phyloP scores from a whole-genome alignment of 2,113 vertebrate species.

The Emydura subglobosa region DNA sequence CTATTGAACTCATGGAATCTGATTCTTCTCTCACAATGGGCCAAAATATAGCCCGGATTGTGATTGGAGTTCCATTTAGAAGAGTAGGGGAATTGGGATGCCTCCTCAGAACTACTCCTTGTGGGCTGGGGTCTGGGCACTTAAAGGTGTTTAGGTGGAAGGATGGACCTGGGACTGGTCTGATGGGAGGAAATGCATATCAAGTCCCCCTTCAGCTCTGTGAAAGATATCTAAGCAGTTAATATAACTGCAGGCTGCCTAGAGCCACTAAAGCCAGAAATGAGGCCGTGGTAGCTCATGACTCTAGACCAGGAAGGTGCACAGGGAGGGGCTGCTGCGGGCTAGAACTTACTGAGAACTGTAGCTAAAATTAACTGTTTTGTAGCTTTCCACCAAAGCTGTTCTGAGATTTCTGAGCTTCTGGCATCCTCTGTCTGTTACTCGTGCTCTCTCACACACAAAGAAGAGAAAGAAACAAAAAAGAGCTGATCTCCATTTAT shows the following conservation, averaged over 20 bases:
- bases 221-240: not conserved
- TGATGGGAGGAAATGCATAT: not conserved
- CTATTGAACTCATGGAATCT: not conserved
- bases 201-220: not conserved
- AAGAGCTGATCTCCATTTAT: not conserved
- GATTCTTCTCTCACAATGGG: not conserved
- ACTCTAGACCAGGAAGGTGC: not conserved
- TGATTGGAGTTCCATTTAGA: not conserved
- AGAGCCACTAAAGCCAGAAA: constrained; percentile 17
- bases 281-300: not conserved
- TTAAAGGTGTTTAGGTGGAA: not conserved
- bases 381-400: not conserved
- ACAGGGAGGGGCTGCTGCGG: not conserved
- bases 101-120: not conserved
- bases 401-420: not conserved
- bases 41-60: not conserved
- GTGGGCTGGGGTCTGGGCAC: not conserved
- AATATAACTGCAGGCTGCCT: constrained; percentile 10
- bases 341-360: constrained; percentile 20
- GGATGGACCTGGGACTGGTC: not conserved
- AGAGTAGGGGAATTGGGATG: not conserved
- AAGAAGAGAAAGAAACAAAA: not conserved
- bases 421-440: not conserved
- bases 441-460: not conserved
- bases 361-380: not conserved